Evolutionary conservation across 2,888 invertebrate genomes (phyloP).

Genomic region (Rutpela maculata): DNA sequence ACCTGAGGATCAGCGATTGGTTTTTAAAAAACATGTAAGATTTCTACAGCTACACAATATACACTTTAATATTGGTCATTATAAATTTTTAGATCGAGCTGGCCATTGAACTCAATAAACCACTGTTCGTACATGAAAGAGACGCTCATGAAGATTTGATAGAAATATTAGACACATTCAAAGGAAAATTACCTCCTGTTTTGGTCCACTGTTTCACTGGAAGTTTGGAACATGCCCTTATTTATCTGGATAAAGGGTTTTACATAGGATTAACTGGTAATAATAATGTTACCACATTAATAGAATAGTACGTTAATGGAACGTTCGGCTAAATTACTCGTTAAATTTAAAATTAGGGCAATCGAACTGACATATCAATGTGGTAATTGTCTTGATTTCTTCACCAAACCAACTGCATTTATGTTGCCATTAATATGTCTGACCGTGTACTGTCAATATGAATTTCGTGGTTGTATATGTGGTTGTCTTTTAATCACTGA

Average conservation of each 20-base stretch:
- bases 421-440: too few relatives aligned
- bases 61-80: not conserved
- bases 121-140: slow-evolving; percentile 93
- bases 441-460: too few relatives aligned
- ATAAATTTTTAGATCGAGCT: slow-evolving; percentile 81
- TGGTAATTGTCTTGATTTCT: too few relatives aligned
- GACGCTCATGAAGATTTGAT: slow-evolving; percentile 92
- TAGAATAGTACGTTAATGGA: not conserved
- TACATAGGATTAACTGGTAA: slow-evolving; percentile 89
- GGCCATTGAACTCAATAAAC: slow-evolving; percentile 90
- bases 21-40: slow-evolving; percentile 89
- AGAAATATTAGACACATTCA: slow-evolving; percentile 80
- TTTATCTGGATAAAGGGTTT: slow-evolving; percentile 89
- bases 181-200: slow-evolving; percentile 82
- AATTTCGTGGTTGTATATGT: too few relatives aligned
- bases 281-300: not conserved
- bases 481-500: too few relatives aligned
- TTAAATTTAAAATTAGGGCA: too few relatives aligned
- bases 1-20: slow-evolving; percentile 88
- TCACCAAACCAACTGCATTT: too few relatives aligned
- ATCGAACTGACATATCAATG: too few relatives aligned
- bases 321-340: not conserved
- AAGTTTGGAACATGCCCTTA: slow-evolving; percentile 87
- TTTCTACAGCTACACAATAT: slow-evolving; percentile 11
- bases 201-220: slow-evolving; percentile 96